phyloP scores from a whole-genome alignment of 2,113 vertebrate species.

The Cnemophilus loriae region DNA sequence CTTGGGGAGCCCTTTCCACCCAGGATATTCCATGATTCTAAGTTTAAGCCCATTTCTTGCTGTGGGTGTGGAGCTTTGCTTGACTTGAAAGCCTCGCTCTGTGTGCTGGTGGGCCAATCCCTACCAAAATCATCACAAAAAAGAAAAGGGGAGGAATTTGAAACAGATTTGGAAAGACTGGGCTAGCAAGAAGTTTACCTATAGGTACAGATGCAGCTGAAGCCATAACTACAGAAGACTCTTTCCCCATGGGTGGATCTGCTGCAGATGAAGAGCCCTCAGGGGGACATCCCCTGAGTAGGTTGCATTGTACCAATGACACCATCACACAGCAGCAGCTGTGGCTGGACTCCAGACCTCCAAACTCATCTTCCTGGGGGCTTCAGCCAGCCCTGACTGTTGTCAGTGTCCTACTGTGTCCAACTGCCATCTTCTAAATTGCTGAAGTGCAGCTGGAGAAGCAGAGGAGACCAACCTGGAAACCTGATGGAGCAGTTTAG shows the following conservation, averaged over 20 bases:
- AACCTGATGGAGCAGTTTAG: background rate
- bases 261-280: background rate
- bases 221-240: background rate
- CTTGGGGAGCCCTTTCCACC: too few species aligned
- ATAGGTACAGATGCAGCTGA: background rate
- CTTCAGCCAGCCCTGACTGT: background rate
- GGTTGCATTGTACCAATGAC: rapidly evolving
- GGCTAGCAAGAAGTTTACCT: background rate
- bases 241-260: background rate
- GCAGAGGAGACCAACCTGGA: background rate
- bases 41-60: background rate
- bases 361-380: background rate
- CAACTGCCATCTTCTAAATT: background rate
- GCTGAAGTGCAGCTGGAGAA: background rate
- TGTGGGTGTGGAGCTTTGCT: background rate
- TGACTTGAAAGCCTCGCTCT: rapidly evolving
- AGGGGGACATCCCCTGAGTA: rapidly evolving
- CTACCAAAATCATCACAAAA: background rate
- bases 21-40: background rate
- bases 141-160: background rate
- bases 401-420: background rate
- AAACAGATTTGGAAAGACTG: background rate
- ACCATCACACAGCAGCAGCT: background rate
- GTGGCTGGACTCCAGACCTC: background rate
- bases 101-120: background rate